Conservation (phyloP, 2,797 vertebrate genomes). For the Luscinia megarhynchos region DNA sequence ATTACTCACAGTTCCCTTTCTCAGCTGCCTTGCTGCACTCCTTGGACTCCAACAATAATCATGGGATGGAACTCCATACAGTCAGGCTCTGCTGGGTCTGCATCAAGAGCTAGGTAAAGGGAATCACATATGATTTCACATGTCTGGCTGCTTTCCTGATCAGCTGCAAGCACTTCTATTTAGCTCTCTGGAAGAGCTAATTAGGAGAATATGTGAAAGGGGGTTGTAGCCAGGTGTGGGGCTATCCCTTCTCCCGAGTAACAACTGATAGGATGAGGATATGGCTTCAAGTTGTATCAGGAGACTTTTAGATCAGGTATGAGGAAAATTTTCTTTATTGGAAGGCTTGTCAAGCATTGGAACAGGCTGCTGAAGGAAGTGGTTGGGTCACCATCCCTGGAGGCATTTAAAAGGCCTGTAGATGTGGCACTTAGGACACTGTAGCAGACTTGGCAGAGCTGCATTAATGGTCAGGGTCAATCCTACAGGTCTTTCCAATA, state of each 20-base stretch:
- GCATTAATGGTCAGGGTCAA: accelerated
- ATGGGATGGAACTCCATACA: accelerated
- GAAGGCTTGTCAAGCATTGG: background rate
- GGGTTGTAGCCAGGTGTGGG: background rate
- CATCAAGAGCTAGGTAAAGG: accelerated
- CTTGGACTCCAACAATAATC: accelerated
- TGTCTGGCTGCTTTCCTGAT: background rate
- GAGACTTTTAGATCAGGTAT: background rate
- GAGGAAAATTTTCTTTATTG: background rate
- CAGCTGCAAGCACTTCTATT: background rate
- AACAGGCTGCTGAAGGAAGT: background rate
- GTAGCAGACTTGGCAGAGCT: accelerated
- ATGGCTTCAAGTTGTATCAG: background rate
- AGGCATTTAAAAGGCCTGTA: background rate
- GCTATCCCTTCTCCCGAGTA: background rate
- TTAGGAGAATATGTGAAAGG: background rate
- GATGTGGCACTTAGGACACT: no score
- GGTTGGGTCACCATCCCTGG: background rate
- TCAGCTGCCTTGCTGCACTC: background rate
- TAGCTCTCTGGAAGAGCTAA: background rate
- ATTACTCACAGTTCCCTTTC: background rate
- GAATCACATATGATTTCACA: accelerated
- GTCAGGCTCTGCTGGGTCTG: accelerated
- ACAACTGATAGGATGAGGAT: background rate
- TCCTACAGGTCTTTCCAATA: background rate